These are phyloP conservation scores for Cololabis saira DNA, from an alignment of 2,113 vertebrate genomes.

Conservation along the genomic window DNA sequence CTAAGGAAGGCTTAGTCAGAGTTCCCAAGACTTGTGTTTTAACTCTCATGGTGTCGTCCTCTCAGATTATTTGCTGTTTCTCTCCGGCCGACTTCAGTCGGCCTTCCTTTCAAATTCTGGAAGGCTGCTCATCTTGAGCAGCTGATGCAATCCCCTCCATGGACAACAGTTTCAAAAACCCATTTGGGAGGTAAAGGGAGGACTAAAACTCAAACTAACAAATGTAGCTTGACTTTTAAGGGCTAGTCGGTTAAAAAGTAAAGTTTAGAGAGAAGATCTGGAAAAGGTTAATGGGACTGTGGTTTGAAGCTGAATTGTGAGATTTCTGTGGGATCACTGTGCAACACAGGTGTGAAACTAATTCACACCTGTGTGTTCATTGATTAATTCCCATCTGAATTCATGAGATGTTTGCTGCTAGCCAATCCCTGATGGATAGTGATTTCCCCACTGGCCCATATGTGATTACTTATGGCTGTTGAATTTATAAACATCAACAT, in stretches of 20 bases:
- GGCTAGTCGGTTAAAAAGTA: conserved; percentile 15
- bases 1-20: too few relatives aligned
- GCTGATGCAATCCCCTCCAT: conserved; percentile 35
- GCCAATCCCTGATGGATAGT: conserved; percentile 43
- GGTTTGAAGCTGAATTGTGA: background rate
- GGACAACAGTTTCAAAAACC: too few relatives aligned
- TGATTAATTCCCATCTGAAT: background rate
- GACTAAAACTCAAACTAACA: conserved; percentile 41
- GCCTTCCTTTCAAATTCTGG: conserved; percentile 42
- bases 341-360: conserved; percentile 14
- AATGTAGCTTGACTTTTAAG: conserved; percentile 48
- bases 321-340: background rate
- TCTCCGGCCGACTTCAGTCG: background rate
- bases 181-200: too few relatives aligned
- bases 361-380: too few relatives aligned
- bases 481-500: conserved; percentile 36
- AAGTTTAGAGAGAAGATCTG: conserved; percentile 27
- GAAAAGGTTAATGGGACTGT: conserved; percentile 39
- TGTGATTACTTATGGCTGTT: conserved; percentile 34
- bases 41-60: background rate
- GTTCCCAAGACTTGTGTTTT: background rate
- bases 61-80: background rate
- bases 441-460: conserved; percentile 35
- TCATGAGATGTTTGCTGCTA: conserved; percentile 12
- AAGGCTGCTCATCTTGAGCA: conserved; percentile 34